Evolutionary conservation across 2,113 vertebrate genomes (phyloP).

Genomic region (Perccottus glenii): DNA sequence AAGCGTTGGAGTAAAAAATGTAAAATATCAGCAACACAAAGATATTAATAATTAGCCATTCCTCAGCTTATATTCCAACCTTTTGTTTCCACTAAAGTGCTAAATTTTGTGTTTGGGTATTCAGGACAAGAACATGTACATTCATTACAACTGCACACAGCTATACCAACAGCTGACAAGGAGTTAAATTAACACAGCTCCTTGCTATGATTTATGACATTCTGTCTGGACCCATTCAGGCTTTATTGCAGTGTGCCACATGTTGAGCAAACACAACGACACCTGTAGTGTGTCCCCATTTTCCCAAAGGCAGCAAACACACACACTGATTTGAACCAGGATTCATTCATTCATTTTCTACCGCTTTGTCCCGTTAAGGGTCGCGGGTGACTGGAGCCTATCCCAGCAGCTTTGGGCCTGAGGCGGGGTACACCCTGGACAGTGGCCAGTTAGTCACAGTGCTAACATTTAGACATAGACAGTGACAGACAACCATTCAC

Average conservation of each 20-base stretch:
- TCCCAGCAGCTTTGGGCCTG: no score
- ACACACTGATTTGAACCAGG: neutral
- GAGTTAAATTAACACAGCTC: slow-evolving; percentile 42
- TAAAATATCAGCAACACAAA: neutral
- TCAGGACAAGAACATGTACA: slow-evolving; percentile 31
- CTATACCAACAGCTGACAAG: slow-evolving; percentile 28
- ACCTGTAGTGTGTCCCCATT: neutral
- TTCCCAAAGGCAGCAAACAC: neutral
- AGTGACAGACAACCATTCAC: no score
- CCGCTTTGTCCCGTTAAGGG: no score
- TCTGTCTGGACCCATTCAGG: slow-evolving; percentile 19
- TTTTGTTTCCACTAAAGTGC: slow-evolving; percentile 10
- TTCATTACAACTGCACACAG: slow-evolving; percentile 20
- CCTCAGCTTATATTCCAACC: neutral
- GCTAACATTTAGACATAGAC: no score
- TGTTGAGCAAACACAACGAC: slow-evolving; percentile 6
- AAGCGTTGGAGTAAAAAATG: neutral
- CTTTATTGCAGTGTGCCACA: slow-evolving; percentile 4
- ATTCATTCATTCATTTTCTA: no score
- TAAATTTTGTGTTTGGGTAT: slow-evolving; percentile 1
- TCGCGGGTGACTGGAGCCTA: no score
- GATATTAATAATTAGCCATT: neutral
- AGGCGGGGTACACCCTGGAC: no score
- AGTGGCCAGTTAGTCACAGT: no score
- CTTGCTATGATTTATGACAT: slow-evolving; percentile 41